Conservation (phyloP, 2,797 vertebrate genomes). For the Pteronotus mesoamericanus region DNA sequence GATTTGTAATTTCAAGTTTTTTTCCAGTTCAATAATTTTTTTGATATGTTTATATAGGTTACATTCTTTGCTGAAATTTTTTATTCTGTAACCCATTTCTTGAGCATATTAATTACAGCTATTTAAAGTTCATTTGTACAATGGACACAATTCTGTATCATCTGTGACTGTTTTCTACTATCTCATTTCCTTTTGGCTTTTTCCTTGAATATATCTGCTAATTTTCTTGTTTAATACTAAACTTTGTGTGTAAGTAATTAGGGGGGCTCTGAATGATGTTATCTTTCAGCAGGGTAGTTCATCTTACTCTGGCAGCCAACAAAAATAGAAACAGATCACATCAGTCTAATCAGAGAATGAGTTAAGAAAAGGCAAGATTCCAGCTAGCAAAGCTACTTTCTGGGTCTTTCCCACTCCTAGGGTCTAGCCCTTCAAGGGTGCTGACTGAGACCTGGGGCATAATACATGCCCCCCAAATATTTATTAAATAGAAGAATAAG, state of each 20-base stretch:
- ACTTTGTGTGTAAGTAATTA: not conserved
- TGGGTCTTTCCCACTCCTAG: not conserved
- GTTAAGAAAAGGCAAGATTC: not conserved
- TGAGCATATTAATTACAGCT: not conserved
- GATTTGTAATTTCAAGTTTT: not conserved
- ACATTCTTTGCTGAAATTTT: not conserved
- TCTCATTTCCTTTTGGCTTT: not conserved
- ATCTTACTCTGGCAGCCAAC: not conserved
- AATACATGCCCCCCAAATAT: not conserved
- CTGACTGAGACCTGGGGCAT: not conserved
- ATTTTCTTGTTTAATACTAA: not conserved
- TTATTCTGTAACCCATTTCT: not conserved
- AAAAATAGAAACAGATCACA: not conserved
- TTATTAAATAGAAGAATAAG: not conserved
- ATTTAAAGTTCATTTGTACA: slow-evolving; percentile 8
- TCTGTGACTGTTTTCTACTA: not conserved
- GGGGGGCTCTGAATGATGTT: not conserved
- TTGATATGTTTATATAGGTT: not conserved
- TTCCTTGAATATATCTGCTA: not conserved
- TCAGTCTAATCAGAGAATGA: not conserved
- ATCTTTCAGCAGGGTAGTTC: not conserved
- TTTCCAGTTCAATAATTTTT: not conserved
- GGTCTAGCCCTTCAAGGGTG: not conserved
- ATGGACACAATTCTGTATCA: not conserved
- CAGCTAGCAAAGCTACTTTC: not conserved